Evolutionary conservation across 2,888 invertebrate species (phyloP), one percentile per base, ranked within the genome.

Genomic region (Schrankia costaestrigalis): DNA sequence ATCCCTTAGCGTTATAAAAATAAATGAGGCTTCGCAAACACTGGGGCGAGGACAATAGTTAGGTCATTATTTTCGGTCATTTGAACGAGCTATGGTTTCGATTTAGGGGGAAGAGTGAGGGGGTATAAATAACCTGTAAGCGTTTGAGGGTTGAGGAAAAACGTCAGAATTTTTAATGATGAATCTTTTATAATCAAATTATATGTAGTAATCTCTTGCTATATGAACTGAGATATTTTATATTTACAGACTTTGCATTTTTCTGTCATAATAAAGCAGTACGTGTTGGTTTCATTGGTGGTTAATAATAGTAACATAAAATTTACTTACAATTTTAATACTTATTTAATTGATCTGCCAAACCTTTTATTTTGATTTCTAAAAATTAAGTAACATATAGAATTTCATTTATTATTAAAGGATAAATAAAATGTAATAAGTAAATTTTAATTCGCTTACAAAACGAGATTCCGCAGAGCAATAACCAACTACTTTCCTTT

Each of bases 51-150:
- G 74, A 86, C 86, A 86, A 87, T 87, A 83, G 83, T 83, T 75
- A 72, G 74, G 72, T 82, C 83, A 85, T 86, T 86, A 85, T 77
- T 71, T 71, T 76, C 84, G 85, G 86, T 80, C 85, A 86, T 86
- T 87, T 85, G 78, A 68, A 65, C 53, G 52, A 55, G 62, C 64
- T 58, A 65, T 56, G 68, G 69, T 66, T 74, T 72, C 68, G 70
- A 66, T 71, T 73, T 57, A 54, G 53, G 56, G 64, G 65, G 68
- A 58, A 56, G 55, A 46, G 60, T 57, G 46, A 51, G 56, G 63
- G 63, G 68, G 70, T 60, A 73, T 71, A 72, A 77, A 76, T 72
- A 78, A 79, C 74, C 77, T 77, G 78, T 65, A 56, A 58, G 63
- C 67, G 48, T 59, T 71, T 64, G 72, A 65, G 72, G 71, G 75